These are phyloP conservation scores for Hyppa rectilinea DNA, from an alignment of 2,888 invertebrate genomes.

Conservation along the genomic window DNA sequence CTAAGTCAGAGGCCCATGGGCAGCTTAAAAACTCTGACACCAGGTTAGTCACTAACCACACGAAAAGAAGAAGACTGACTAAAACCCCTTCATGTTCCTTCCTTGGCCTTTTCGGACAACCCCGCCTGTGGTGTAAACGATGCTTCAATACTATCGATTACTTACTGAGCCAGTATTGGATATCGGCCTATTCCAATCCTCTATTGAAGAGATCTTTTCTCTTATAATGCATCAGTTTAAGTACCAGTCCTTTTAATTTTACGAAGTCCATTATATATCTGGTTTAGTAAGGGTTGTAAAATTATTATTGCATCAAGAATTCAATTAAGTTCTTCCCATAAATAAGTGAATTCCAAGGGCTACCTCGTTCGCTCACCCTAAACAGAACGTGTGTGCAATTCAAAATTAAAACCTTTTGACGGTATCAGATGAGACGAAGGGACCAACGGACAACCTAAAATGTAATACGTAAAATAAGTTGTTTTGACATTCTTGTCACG, in stretches of 20 bases:
- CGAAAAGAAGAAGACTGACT: no score
- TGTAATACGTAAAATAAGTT: constrained; percentile 36
- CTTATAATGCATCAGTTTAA: not conserved
- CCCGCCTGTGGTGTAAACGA: not conserved
- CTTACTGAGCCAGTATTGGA: not conserved
- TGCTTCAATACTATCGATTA: not conserved
- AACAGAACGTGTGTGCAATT: constrained; percentile 43
- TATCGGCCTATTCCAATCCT: not conserved
- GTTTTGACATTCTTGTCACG: constrained; percentile 73
- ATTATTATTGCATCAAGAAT: constrained; percentile 10
- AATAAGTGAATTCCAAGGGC: constrained; percentile 15
- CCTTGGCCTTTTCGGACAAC: no score
- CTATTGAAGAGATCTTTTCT: not conserved
- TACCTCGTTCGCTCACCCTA: constrained; percentile 27
- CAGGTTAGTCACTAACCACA: no score
- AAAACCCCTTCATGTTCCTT: no score
- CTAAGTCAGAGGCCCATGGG: no score
- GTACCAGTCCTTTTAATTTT: not conserved
- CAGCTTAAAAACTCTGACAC: no score
- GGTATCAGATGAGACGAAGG: not conserved
- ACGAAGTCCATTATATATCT: not conserved
- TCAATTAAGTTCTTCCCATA: constrained; percentile 12
- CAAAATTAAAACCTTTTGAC: constrained; percentile 26
- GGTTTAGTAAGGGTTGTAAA: constrained; percentile 4
- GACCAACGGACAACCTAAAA: constrained; percentile 30